These are phyloP conservation scores for Sarcophaga peregrina DNA, from an alignment of 1,140 invertebrate species.

Conservation along the genomic window DNA sequence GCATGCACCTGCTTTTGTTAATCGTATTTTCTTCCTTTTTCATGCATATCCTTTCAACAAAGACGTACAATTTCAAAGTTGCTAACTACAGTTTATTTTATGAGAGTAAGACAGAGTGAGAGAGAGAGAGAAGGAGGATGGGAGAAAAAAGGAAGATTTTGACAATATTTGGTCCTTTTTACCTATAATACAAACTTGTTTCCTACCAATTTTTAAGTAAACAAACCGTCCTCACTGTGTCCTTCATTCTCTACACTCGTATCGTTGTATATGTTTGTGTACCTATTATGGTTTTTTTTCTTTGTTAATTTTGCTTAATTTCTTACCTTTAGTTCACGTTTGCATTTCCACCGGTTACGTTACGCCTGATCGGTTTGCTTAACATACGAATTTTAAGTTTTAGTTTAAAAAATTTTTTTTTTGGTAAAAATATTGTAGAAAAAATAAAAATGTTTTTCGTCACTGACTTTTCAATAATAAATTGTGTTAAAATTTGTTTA, in stretches of 20 bases:
- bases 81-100: background rate
- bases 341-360: background rate
- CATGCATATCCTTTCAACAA: background rate
- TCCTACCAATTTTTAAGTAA: background rate
- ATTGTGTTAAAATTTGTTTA: background rate
- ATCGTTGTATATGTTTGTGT: too few species aligned
- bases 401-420: too few species aligned
- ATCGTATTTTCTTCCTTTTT: background rate
- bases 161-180: background rate
- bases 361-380: background rate
- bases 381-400: background rate
- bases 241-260: background rate
- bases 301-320: background rate
- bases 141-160: too few species aligned
- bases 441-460: background rate
- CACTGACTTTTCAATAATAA: background rate
- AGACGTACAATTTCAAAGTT: background rate
- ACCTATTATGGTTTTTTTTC: too few species aligned
- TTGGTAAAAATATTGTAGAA: background rate
- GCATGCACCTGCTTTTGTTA: constrained; percentile 5
- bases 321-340: background rate
- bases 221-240: background rate
- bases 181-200: too few species aligned
- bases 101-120: too few species aligned
- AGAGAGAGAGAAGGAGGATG: too few species aligned